Conservation (phyloP, 2,797 vertebrate genomes). For the Oophaga sylvatica region DNA sequence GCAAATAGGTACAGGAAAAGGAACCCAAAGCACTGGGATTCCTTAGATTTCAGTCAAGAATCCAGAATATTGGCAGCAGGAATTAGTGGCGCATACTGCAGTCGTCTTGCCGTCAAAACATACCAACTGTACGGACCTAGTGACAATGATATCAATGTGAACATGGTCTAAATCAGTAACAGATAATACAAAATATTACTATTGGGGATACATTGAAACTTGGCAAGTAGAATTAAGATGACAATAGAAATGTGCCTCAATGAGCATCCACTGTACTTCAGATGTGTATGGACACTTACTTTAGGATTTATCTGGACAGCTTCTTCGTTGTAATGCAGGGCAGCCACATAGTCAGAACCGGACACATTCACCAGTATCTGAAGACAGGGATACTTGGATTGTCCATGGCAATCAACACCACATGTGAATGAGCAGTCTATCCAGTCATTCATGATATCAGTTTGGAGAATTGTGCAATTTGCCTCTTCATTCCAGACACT, state of each 20-base stretch:
- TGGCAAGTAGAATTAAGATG: too few relatives aligned
- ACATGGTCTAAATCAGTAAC: neutral
- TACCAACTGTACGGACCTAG: too few relatives aligned
- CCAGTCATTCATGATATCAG: conserved; percentile 72
- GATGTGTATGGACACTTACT: conserved; percentile 68
- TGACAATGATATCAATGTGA: too few relatives aligned
- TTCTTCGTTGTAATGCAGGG: conserved; percentile 80
- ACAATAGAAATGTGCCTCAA: neutral
- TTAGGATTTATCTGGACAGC: conserved; percentile 72
- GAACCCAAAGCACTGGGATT: too few relatives aligned
- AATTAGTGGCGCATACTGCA: too few relatives aligned
- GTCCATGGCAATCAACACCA: conserved; percentile 64
- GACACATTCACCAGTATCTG: conserved; percentile 76
- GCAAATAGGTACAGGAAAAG: too few relatives aligned
- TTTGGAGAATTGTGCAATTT: conserved; percentile 74
- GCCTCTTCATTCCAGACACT: conserved; percentile 76
- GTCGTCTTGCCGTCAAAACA: too few relatives aligned
- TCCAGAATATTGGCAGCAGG: too few relatives aligned
- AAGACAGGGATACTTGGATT: conserved; percentile 77
- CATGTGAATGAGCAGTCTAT: conserved; percentile 71
- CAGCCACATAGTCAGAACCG: conserved; percentile 67
- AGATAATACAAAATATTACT: neutral
- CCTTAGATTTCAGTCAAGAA: too few relatives aligned
- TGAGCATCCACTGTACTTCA: neutral
- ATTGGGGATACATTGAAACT: neutral